Base-by-base conservation (phyloP, 2,888 invertebrate species). In the Acleris holmiana region DNA sequence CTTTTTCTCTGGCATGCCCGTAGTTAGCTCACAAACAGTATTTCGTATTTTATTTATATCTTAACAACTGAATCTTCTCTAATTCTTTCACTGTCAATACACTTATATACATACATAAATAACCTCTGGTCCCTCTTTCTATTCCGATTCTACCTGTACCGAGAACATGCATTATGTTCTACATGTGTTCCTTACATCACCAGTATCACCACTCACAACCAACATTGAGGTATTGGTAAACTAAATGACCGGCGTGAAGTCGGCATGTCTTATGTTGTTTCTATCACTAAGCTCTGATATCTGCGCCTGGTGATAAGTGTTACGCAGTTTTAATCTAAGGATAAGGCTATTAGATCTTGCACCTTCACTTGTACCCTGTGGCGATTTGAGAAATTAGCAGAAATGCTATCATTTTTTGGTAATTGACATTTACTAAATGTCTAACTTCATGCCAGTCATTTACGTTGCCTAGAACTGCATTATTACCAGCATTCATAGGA, bases 1-100 rank as follows among this genome's bases (percentile, higher is more conserved):
- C 50, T 51, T 58, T 53, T 48, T 54, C 59, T 59, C 54, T 64
- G 48, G 64, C 64, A 64, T 64, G 64, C n/a, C 17, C 4, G 59
- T 64, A 64, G 64, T 58, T 64, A 58, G 48, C 48, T 64, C 47
- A 64, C 48, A 18, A 15, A 17, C 5, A 44, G 17, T 64, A 48
- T 64, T 25, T 35, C 8, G 40, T 19, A 49, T 59, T 54, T 59
- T 49, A 59, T 25, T 59, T 58, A 54, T 25, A 21, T 54, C 18
- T 44, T 53, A 29, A 19, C 19, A 13, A 48, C 29, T 54, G 29
- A 58, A 54, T 41, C 25, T 25, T 17, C 13, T 53, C 25, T 46
- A 19, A 51, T 25, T 25, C 51, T 53, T 53, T 48, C 41, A 19
- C 13, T 13, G 35, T 35, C 13, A 13, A 35, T 35, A 35, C 4